Evolutionary conservation across 2,797 vertebrate genomes (phyloP).

Genomic region (Rhadinocentrus ornatus): DNA sequence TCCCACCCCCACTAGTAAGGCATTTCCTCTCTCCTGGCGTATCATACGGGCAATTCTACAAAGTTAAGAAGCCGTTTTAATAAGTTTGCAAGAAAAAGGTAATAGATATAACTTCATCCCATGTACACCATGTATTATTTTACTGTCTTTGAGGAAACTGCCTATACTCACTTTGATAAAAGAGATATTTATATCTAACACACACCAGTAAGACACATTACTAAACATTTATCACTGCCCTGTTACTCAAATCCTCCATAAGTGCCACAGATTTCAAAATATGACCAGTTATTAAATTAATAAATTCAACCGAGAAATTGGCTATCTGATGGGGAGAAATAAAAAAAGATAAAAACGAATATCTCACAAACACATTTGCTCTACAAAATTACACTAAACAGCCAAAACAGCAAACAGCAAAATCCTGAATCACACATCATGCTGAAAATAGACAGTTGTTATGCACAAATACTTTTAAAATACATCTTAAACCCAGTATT

Average conservation of each 20-base stretch:
- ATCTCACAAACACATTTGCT: not conserved
- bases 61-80: not conserved
- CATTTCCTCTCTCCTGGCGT: slow-evolving; percentile 91
- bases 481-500: not conserved
- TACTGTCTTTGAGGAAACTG: not conserved
- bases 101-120: not conserved
- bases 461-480: not conserved
- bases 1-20: slow-evolving; percentile 90
- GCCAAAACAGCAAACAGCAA: too few species aligned
- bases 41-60: slow-evolving; percentile 90
- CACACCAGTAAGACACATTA: too few species aligned
- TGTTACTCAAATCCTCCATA: not conserved
- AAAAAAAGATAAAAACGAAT: not conserved
- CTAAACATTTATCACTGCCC: too few species aligned
- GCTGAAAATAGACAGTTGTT: not conserved
- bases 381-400: not conserved
- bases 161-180: too few species aligned
- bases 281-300: not conserved
- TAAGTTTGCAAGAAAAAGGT: slow-evolving; percentile 8
- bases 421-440: not conserved
- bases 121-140: not conserved
- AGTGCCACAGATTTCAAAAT: not conserved
- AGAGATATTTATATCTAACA: not conserved
- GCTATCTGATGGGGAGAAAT: not conserved
- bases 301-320: not conserved